Conservation (phyloP, 2,797 vertebrate genomes). For the Onychomys torridus region DNA sequence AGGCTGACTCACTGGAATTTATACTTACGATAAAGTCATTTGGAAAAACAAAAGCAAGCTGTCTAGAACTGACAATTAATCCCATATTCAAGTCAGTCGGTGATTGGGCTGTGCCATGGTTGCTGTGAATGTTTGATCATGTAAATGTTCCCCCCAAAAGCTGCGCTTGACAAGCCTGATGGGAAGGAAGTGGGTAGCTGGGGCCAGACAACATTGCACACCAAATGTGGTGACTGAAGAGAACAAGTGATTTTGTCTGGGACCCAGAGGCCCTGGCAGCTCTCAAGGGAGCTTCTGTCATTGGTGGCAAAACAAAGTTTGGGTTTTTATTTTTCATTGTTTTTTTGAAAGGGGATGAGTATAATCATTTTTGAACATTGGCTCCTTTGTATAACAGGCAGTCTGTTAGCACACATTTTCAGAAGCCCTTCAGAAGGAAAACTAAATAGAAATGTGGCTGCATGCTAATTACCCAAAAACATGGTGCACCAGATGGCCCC, state of each 20-base stretch:
- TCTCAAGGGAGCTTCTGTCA: conserved; percentile 72
- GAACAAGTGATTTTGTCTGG: conserved; percentile 59
- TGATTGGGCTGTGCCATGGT: neutral
- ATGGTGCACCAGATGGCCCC: conserved; percentile 81
- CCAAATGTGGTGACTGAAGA: conserved; percentile 72
- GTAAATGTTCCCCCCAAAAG: conserved; percentile 36
- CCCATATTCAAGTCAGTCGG: conserved; percentile 31
- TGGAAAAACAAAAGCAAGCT: conserved; percentile 76
- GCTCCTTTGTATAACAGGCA: conserved; percentile 78
- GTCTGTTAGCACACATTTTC: conserved; percentile 84
- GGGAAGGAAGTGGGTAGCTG: neutral
- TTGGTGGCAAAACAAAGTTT: conserved; percentile 83
- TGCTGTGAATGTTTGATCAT: neutral
- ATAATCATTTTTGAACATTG: conserved; percentile 75
- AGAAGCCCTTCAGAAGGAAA: conserved; percentile 76
- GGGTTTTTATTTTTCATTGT: conserved; percentile 70
- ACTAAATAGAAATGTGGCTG: conserved; percentile 80
- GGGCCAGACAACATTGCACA: conserved; percentile 13
- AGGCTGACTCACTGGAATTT: conserved; percentile 66
- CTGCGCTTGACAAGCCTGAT: conserved; percentile 59
- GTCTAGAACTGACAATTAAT: conserved; percentile 58
- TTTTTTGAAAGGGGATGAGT: conserved; percentile 72
- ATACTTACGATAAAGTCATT: conserved; percentile 66
- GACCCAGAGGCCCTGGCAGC: conserved; percentile 69
- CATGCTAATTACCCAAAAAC: conserved; percentile 83